Evolutionary conservation across 1,140 invertebrate species (phyloP), one percentile per base, ranked within the genome.

Genomic region (Wiebesia pumilae): DNA sequence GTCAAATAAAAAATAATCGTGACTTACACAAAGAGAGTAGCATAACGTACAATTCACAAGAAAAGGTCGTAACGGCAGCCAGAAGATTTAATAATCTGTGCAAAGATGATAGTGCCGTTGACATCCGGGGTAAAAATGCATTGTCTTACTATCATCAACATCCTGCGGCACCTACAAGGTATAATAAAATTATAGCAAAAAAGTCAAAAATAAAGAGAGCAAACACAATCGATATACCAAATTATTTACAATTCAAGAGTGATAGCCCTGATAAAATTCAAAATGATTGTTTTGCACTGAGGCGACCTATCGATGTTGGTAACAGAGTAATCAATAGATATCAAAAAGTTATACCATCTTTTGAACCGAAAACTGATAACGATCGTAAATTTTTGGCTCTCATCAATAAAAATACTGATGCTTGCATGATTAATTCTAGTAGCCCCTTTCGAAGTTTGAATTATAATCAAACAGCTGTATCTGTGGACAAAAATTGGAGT

Each of bases 221-320:
- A 0, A 98, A 98, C 86, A 98, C 97, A 3, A 97, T 98, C 86
- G 97, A 98, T 90, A 97, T 98, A 90, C 97, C 97, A 0, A 97
- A 97, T 90, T 96, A 93, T 67, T 67, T 93, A n/a, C 93, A 93
- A 35, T 87, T 94, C 0, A 92, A 93, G 33, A 84, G 90, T 0
- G 91, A 91, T 89, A 94, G 86, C 89, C 91, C 89, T 4, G 89
- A 91, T 81, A 85, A 91, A 87, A 81, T 92, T 90, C 35, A 90
- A 87, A 81, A 90, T 82, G 90, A 93, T 30, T 94, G 94, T 87
- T 89, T 94, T 33, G 93, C 95, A 0, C 89, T 96, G 0, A 92
- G 95, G 73, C 93, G 95, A 3, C 95, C 95, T 0, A 95, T 96
- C 7, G 93, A 95, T 87, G 94, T 96, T 0, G 94, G 94, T 47